These are phyloP conservation scores for Pemphigus obesinymphae DNA, from an alignment of 1,140 invertebrate genomes.

Conservation along the genomic window DNA sequence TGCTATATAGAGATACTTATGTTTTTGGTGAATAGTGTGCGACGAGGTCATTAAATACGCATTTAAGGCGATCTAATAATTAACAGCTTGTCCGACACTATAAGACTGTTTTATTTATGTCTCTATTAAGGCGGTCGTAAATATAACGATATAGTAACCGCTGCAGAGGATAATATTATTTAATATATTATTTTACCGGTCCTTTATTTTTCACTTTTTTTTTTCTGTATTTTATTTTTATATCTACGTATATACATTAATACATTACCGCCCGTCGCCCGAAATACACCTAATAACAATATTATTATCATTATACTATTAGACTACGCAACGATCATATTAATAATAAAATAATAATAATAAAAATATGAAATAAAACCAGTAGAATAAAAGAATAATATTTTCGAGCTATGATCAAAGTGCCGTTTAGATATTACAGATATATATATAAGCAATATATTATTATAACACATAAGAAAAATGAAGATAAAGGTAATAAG, in stretches of 20 bases:
- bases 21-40: background rate
- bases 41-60: conserved; percentile 32
- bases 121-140: conserved; percentile 40
- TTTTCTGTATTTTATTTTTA: too few species aligned
- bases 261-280: background rate
- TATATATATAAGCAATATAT: too few species aligned
- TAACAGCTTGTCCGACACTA: conserved; percentile 39
- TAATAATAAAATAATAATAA: background rate
- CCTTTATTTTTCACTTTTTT: background rate
- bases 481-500: too few species aligned
- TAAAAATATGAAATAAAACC: too few species aligned
- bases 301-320: background rate
- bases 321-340: background rate
- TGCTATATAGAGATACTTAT: background rate
- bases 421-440: too few species aligned
- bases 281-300: background rate
- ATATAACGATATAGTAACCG: conserved; percentile 28
- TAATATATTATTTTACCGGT: conserved; percentile 18
- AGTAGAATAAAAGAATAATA: too few species aligned
- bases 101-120: conserved; percentile 40
- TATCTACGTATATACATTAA: too few species aligned
- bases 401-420: too few species aligned
- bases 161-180: conserved; percentile 26
- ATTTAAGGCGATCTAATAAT: conserved; percentile 42
- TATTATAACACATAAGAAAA: too few species aligned